phyloP scores from a whole-genome alignment of 2,797 vertebrate species.

The Tapirus indicus region DNA sequence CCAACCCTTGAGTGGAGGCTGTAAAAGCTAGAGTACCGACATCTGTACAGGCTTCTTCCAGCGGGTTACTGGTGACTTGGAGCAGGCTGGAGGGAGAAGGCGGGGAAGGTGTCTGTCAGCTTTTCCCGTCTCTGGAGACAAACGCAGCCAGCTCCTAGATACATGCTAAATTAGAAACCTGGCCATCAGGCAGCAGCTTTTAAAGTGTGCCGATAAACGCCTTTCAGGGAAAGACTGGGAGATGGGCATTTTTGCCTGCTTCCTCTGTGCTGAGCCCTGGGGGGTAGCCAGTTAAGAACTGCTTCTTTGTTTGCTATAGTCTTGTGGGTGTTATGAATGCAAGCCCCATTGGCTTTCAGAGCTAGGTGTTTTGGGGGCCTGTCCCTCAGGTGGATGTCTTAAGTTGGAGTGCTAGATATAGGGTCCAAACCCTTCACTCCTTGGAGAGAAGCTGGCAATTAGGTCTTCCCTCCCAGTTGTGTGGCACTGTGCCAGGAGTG shows the following conservation, averaged over 20 bases:
- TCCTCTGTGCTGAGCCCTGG: background rate
- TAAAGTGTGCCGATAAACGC: background rate
- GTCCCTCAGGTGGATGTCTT: background rate
- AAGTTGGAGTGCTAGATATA: background rate
- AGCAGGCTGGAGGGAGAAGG: background rate
- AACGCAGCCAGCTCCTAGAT: background rate
- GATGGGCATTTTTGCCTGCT: background rate
- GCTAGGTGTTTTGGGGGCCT: background rate
- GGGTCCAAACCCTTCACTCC: background rate
- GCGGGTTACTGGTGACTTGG: background rate
- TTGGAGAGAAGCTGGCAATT: background rate
- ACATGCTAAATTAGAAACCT: background rate
- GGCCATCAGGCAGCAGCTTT: background rate
- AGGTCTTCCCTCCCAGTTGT: background rate
- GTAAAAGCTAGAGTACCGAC: background rate
- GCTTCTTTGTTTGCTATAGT: background rate
- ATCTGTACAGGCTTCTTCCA: background rate
- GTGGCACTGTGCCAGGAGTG: background rate
- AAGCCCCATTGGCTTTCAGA: background rate
- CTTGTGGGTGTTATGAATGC: background rate
- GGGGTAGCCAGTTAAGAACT: background rate
- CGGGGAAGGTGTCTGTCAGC: background rate
- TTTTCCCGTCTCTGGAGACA: background rate
- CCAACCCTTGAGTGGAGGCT: no score
- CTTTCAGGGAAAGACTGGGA: background rate